Evolutionary conservation across 2,888 invertebrate genomes (phyloP).

Genomic region (Mystacides longicornis): DNA sequence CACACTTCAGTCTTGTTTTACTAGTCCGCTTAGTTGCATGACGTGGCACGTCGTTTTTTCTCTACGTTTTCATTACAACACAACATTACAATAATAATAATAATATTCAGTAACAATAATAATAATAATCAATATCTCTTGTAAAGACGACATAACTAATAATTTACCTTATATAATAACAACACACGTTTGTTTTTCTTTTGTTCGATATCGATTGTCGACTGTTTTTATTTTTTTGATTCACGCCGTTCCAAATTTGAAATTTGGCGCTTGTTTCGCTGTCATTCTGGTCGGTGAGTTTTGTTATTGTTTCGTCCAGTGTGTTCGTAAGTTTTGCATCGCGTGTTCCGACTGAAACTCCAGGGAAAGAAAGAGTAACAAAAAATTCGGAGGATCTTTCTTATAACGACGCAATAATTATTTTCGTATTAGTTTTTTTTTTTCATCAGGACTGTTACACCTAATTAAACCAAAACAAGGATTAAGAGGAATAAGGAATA

Average conservation of each 20-base stretch:
- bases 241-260: slow-evolving; percentile 1
- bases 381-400: no score
- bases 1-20: not conserved
- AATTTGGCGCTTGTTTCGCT: not conserved
- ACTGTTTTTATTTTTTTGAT: not conserved
- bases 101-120: not conserved
- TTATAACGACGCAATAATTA: no score
- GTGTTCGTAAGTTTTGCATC: not conserved
- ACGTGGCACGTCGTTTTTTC: not conserved
- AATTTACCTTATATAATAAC: not conserved
- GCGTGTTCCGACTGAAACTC: no score
- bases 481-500: no score
- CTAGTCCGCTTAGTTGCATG: slow-evolving; percentile 4
- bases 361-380: no score
- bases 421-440: not conserved
- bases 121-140: not conserved
- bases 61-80: not conserved
- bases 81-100: not conserved
- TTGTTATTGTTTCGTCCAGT: not conserved
- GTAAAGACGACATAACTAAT: not conserved
- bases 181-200: not conserved
- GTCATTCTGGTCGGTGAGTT: not conserved
- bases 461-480: no score
- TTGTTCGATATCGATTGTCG: not conserved
- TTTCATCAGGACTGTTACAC: no score